Conservation (phyloP, 2,113 vertebrate genomes). For the Neoarius graeffei region DNA sequence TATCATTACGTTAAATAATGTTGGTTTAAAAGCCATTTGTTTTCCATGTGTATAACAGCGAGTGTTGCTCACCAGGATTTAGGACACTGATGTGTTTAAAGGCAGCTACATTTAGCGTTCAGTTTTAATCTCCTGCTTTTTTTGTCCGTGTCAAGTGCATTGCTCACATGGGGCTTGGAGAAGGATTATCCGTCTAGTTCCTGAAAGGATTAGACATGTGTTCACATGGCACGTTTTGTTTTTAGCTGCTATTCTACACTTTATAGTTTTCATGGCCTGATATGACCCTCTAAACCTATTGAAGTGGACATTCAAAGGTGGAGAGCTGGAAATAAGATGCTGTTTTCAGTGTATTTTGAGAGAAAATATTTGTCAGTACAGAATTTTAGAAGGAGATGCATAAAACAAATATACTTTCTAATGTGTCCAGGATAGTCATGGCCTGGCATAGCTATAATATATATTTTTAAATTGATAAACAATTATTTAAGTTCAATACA, state of each 20-base stretch:
- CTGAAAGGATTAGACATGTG: constrained; percentile 43
- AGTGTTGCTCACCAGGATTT: neutral
- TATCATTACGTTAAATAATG: neutral
- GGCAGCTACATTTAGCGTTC: constrained; percentile 18
- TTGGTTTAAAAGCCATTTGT: neutral
- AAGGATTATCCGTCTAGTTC: constrained; percentile 37
- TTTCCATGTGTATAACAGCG: neutral
- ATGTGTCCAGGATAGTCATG: neutral
- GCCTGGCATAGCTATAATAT: neutral
- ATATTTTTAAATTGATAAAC: neutral
- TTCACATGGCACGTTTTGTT: constrained; percentile 28
- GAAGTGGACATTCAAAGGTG: neutral
- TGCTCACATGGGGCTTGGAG: constrained; percentile 28
- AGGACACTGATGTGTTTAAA: constrained; percentile 9
- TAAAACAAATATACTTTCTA: no score
- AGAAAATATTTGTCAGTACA: neutral
- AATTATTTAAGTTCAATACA: neutral
- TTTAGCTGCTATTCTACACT: neutral
- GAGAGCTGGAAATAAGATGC: neutral
- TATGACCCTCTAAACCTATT: neutral
- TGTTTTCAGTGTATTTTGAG: neutral
- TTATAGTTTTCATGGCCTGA: neutral
- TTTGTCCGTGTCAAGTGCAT: constrained; percentile 16
- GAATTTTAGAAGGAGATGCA: neutral
- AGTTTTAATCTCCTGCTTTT: constrained; percentile 29